Evolutionary conservation across 1,140 invertebrate genomes (phyloP).

Genomic region (Oscheius sp.): DNA sequence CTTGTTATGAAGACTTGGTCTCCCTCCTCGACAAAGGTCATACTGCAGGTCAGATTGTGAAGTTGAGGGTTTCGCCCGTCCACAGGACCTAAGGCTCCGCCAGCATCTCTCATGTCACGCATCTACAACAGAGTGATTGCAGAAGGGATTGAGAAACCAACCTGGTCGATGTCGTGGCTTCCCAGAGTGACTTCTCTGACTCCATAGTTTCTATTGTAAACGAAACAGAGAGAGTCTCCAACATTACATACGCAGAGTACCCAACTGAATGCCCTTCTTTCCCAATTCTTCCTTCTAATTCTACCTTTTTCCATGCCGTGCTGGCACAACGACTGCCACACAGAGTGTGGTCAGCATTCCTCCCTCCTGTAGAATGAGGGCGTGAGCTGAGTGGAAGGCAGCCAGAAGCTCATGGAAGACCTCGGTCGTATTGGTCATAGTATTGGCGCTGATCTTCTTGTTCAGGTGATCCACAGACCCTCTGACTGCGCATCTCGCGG

Average conservation of each 20-base stretch:
- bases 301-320: conserved; percentile 63
- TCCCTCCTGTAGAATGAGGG: conserved; percentile 79
- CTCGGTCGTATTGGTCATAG: conserved; percentile 63
- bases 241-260: conserved; percentile 86
- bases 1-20: conserved; percentile 85
- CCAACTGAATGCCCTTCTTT: conserved; percentile 62
- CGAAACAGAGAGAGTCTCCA: conserved; percentile 82
- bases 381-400: conserved; percentile 82
- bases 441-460: conserved; percentile 66
- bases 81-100: conserved; percentile 83
- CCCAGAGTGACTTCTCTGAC: conserved; percentile 71
- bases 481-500: conserved; percentile 82
- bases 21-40: conserved; percentile 77
- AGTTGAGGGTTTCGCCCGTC: conserved; percentile 83
- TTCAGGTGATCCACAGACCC: conserved; percentile 73
- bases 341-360: conserved; percentile 81
- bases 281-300: background rate
- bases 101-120: conserved; percentile 84
- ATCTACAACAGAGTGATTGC: too few species aligned
- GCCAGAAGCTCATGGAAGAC: conserved; percentile 76
- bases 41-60: conserved; percentile 82
- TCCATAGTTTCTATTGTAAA: conserved; percentile 76
- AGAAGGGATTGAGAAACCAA: too few species aligned
- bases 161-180: conserved; percentile 83
- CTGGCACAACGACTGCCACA: conserved; percentile 67